Evolutionary conservation across 2,113 vertebrate genomes (phyloP).

Genomic region (Peromyscus maniculatus): DNA sequence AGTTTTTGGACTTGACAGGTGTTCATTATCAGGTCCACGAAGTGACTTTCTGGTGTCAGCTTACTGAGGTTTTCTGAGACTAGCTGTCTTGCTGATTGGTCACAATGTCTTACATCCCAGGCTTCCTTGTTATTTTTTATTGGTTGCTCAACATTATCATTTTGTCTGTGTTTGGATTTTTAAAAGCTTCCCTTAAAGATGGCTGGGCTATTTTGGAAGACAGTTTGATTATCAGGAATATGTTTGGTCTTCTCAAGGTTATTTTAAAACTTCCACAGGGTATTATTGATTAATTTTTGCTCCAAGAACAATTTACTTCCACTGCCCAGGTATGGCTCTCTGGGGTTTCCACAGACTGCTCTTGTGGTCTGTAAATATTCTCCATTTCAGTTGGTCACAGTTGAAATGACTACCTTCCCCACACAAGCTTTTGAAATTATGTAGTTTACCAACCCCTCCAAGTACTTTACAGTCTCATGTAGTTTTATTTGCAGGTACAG

Average conservation of each 20-base stretch:
- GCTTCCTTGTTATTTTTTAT: background rate
- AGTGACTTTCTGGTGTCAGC: constrained; percentile 27
- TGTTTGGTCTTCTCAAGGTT: background rate
- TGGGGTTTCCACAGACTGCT: background rate
- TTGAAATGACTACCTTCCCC: background rate
- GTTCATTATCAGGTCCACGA: background rate
- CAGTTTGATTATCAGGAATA: background rate
- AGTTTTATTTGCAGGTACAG: background rate
- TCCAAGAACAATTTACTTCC: background rate
- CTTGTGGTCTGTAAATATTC: background rate
- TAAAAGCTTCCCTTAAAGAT: constrained; percentile 19
- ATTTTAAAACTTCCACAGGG: background rate
- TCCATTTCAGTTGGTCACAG: background rate
- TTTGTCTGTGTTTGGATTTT: constrained; percentile 10
- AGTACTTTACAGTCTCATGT: background rate
- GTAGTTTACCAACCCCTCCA: background rate
- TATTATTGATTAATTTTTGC: background rate
- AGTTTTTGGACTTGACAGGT: background rate
- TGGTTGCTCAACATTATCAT: background rate
- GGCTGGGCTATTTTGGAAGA: background rate
- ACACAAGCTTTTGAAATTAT: background rate
- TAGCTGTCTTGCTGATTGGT: background rate
- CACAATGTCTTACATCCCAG: background rate
- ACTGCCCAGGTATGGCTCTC: background rate
- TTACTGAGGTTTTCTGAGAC: background rate